Percentiles rank a stretch among this genome's conserved stretches.
Evolutionary conservation across 2,888 invertebrate genomes (phyloP).

Genomic region (Mesochorus sp.): DNA sequence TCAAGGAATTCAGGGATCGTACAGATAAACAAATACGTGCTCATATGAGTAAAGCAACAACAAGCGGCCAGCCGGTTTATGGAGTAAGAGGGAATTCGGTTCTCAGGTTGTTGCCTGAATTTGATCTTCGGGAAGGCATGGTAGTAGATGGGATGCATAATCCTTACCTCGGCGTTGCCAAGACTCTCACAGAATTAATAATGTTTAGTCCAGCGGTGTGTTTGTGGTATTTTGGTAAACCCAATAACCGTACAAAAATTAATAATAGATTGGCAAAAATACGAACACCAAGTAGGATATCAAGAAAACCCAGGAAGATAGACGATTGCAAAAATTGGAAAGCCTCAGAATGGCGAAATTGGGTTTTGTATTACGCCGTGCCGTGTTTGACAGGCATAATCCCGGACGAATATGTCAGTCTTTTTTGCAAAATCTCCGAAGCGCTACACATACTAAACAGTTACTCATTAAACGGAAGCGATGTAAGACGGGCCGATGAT

Average conservation of each 20-base stretch:
- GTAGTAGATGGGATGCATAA: constrained; percentile 40
- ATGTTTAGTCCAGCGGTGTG: no score
- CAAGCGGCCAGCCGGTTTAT: constrained; percentile 6
- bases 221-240: not conserved
- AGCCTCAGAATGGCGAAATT: no score
- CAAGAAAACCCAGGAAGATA: constrained; percentile 11
- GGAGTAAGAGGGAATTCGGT: not conserved
- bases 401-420: not conserved
- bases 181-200: constrained; percentile 17
- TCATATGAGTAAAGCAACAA: constrained; percentile 29
- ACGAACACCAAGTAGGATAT: not conserved
- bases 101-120: not conserved
- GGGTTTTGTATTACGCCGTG: not conserved
- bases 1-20: constrained; percentile 24
- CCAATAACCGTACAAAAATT: not conserved
- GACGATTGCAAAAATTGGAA: not conserved
- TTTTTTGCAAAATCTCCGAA: not conserved
- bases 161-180: constrained; percentile 26
- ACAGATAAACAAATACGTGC: constrained; percentile 21
- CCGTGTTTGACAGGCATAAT: not conserved
- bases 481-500: not conserved
- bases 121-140: constrained; percentile 9
- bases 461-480: not conserved
- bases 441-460: not conserved
- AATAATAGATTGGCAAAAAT: no score